Percentiles rank a stretch among this genome's conserved stretches.
Conservation (phyloP, 2,888 invertebrate species). For the Danaus chrysippus region DNA sequence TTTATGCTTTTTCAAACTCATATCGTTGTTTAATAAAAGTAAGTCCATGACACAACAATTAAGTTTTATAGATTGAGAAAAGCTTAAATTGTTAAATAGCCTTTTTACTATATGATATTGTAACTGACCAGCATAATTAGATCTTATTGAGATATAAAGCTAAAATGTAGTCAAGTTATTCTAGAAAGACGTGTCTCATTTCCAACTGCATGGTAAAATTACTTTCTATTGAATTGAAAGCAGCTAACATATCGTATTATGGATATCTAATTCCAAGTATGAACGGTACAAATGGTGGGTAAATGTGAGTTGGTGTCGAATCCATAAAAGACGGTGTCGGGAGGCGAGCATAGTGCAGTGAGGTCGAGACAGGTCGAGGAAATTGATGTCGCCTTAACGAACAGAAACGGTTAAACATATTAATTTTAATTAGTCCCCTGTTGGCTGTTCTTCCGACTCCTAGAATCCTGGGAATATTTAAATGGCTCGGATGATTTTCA, state of each 20-base stretch:
- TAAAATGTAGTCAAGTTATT: background rate
- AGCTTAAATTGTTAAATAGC: too few species aligned
- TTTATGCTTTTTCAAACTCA: too few species aligned
- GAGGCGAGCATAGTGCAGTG: conserved; percentile 47
- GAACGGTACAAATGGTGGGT: conserved; percentile 70
- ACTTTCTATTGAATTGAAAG: conserved; percentile 13
- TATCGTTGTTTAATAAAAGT: too few species aligned
- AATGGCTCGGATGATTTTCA: background rate
- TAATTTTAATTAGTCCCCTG: conserved; percentile 32
- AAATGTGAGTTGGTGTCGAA: conserved; percentile 57
- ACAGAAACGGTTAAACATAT: conserved; percentile 29
- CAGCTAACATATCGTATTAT: conserved; percentile 16
- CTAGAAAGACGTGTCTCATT: background rate
- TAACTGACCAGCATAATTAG: too few species aligned
- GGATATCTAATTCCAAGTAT: conserved; percentile 39
- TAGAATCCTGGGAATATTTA: conserved; percentile 4
- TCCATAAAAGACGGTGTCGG: conserved; percentile 56
- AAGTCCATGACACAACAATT: too few species aligned
- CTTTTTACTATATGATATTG: too few species aligned
- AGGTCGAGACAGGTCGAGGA: conserved; percentile 38
- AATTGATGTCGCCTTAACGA: conserved; percentile 37
- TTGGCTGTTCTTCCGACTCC: conserved; percentile 14
- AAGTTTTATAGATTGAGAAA: too few species aligned
- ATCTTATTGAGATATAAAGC: too few species aligned
- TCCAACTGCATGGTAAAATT: background rate